Conservation (phyloP, 2,888 invertebrate species). For the Brachyptera putata region DNA sequence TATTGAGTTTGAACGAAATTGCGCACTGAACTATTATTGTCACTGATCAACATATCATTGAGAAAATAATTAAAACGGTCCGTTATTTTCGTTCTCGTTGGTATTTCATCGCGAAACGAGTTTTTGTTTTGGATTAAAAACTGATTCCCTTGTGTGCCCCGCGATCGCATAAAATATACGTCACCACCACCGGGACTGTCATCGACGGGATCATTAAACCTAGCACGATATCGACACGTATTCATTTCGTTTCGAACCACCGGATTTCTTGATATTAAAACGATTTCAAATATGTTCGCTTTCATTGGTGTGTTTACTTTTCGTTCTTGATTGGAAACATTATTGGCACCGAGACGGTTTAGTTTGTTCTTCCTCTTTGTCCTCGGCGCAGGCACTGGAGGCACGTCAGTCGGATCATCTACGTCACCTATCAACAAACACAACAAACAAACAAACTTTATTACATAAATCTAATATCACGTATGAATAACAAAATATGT, state of each 20-base stretch:
- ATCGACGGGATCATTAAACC: neutral
- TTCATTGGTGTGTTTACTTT: neutral
- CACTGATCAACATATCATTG: constrained; percentile 2
- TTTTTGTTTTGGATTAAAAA: neutral
- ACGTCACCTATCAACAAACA: too few species aligned
- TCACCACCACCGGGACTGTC: neutral
- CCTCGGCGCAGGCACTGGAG: constrained; percentile 22
- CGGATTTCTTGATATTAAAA: neutral
- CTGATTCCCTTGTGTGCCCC: neutral
- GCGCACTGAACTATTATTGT: neutral
- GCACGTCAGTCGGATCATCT: neutral
- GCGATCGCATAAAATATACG: neutral
- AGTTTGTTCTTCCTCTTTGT: constrained; percentile 17
- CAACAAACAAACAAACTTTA: neutral
- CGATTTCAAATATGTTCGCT: neutral
- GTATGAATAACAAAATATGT: too few species aligned
- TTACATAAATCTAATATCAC: neutral
- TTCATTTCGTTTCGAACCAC: neutral
- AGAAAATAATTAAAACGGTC: constrained; percentile 2
- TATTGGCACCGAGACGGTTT: neutral
- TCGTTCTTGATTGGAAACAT: neutral
- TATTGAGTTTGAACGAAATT: too few species aligned
- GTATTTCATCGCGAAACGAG: neutral
- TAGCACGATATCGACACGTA: neutral
- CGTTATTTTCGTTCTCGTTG: neutral